A percentile compares a stretch with the other conserved stretches of the same genome.
These are phyloP conservation scores for Drosophila aldrichi DNA, from an alignment of 2,888 invertebrate species.

Conservation along the genomic window DNA sequence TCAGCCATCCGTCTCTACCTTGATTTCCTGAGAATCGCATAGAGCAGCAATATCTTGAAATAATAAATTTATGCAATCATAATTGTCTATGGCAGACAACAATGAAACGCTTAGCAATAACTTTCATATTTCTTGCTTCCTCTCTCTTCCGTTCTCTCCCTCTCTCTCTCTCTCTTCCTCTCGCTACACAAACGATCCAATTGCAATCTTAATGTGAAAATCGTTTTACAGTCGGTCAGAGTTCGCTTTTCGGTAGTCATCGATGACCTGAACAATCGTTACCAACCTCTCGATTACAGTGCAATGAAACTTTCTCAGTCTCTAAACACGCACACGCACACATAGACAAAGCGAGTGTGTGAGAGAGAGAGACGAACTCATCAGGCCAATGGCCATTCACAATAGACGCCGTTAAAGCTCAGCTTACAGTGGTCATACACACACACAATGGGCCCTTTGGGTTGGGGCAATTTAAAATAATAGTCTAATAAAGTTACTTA, in stretches of 20 bases:
- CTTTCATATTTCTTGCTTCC: slow-evolving; percentile 8
- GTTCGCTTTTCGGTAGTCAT: slow-evolving; percentile 25
- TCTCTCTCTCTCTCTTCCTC: neutral
- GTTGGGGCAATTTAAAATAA: slow-evolving; percentile 72
- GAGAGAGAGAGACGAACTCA: neutral
- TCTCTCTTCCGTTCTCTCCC: neutral
- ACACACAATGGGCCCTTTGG: slow-evolving; percentile 42
- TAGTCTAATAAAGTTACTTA: slow-evolving; percentile 78
- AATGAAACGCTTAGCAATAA: slow-evolving; percentile 8
- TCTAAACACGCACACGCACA: slow-evolving; percentile 6
- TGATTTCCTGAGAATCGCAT: slow-evolving; percentile 2
- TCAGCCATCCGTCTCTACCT: neutral
- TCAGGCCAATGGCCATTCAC: slow-evolving; percentile 33
- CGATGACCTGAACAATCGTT: slow-evolving; percentile 46
- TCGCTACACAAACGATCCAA: slow-evolving; percentile 7
- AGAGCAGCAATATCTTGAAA: neutral
- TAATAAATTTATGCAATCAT: neutral
- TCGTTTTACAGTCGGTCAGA: slow-evolving; percentile 22
- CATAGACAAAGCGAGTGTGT: neutral
- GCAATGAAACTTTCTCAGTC: slow-evolving; percentile 47
- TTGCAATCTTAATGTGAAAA: slow-evolving; percentile 30
- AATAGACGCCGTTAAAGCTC: slow-evolving; percentile 44
- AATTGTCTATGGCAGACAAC: slow-evolving; percentile 3
- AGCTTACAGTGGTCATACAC: slow-evolving; percentile 38
- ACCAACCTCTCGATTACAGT: slow-evolving; percentile 43